These are phyloP conservation scores for Saturnia japonica DNA, from an alignment of 2,888 invertebrate genomes.

Conservation along the genomic window DNA sequence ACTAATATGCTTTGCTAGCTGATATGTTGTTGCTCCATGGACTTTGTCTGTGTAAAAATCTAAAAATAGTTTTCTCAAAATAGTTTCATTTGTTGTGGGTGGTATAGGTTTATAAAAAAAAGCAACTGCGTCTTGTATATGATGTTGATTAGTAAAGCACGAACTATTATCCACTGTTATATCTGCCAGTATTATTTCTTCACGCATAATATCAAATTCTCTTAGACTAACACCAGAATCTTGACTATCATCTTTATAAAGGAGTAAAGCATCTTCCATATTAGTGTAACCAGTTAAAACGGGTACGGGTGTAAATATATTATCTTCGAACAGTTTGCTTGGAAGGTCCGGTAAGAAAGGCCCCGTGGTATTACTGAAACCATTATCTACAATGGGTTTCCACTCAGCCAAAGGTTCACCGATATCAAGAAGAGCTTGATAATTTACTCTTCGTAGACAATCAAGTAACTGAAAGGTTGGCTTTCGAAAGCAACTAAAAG, in stretches of 20 bases:
- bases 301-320: constrained; percentile 85
- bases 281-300: constrained; percentile 89
- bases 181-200: constrained; percentile 84
- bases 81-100: constrained; percentile 82
- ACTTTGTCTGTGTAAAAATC: constrained; percentile 89
- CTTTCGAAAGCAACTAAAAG: constrained; percentile 86
- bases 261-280: constrained; percentile 89
- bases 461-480: constrained; percentile 86
- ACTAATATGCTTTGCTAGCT: constrained; percentile 85
- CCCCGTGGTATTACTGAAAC: constrained; percentile 84
- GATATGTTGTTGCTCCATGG: constrained; percentile 87
- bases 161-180: constrained; percentile 81
- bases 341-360: constrained; percentile 87
- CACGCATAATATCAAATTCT: constrained; percentile 84
- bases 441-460: constrained; percentile 85
- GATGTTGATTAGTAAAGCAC: constrained; percentile 84
- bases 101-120: constrained; percentile 89
- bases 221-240: constrained; percentile 83
- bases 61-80: constrained; percentile 84
- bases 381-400: constrained; percentile 90
- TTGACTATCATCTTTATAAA: constrained; percentile 80
- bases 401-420: constrained; percentile 84
- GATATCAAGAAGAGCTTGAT: constrained; percentile 82
- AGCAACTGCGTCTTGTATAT: constrained; percentile 86
- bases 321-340: constrained; percentile 82